Conservation (phyloP, 1,140 invertebrate genomes). For the Brachionus asplanchnoidis region DNA sequence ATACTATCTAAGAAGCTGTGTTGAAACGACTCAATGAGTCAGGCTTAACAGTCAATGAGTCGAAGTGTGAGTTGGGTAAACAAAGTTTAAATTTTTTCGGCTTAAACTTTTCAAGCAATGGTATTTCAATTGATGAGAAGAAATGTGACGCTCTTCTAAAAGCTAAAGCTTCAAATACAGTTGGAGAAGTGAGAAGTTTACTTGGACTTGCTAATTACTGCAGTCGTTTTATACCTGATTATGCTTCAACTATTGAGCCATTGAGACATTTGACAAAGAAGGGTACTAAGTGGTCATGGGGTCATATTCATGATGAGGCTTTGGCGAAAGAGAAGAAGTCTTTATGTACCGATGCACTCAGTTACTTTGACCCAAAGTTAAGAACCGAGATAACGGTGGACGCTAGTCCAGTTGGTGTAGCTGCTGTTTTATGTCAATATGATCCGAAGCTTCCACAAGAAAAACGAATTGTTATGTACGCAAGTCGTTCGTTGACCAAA, state of each 20-base stretch:
- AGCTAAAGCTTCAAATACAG: constrained; percentile 2
- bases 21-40: no score
- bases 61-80: no score
- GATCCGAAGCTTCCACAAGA: constrained; percentile 42
- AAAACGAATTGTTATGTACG: constrained; percentile 46
- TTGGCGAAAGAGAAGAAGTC: background rate
- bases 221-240: constrained; percentile 50
- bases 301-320: background rate
- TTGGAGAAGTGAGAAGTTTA: constrained; percentile 43
- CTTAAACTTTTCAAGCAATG: no score
- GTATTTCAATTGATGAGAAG: background rate
- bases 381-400: constrained; percentile 10
- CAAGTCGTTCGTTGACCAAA: constrained; percentile 43
- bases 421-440: constrained; percentile 57
- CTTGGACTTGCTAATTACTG: constrained; percentile 52
- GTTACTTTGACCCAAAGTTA: background rate
- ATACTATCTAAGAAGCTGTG: no score
- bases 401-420: constrained; percentile 53
- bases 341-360: background rate
- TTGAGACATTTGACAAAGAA: constrained; percentile 44
- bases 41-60: no score
- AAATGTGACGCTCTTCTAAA: background rate
- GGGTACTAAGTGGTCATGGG: constrained; percentile 23
- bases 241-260: constrained; percentile 47
- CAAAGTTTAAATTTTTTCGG: no score